Base-by-base conservation (phyloP, 2,888 invertebrate species). In the Mylabris sibirica region DNA sequence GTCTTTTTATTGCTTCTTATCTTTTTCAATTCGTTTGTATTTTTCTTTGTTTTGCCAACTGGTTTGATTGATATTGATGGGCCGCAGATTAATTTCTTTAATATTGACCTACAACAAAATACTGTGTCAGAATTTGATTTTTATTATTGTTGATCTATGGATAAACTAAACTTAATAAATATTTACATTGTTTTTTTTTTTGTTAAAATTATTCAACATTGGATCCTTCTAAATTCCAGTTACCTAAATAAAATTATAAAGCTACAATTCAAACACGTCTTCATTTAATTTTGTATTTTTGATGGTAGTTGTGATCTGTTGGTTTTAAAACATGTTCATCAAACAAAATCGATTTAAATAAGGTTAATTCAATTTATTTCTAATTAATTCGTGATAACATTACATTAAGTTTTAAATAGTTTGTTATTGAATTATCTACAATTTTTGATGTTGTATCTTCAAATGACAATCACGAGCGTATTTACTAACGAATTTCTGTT, bases 61-160 rank as follows among this genome's bases (percentile, higher is more conserved):
- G 78, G 77, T 9, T 76, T 78, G 66, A 77, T 78, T 0, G 77
- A 76, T 24, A 78, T 70, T 35, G 75, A 73, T 26, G 77, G 76
- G 34, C 76, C 76, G 64, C 75, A 79, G 60, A 79, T 72, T 62
- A 80, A 68, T 57, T 78, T 79, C 66, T 77, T 76, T 35, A 79
- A 67, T 20, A 80, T 66, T 24, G 76, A 74, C 77, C 80, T 80
- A 79, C 74, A 79, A 80, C 65, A 72, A 65, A 69, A 64, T 14
- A 6, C 26, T 6, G 6, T n/a, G 9, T 64, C 9, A 57, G 30
- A 30, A 57, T 34, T 20, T 49, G 5, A 49, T 49, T 20, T 9
- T 9, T 17, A 49, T 49, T 49, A 20, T 20, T 20, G 6, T 9
- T 2, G 20, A 49, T 20, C 17, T 17, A 49, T 49, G 17, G 6